phyloP scores from a whole-genome alignment of 2,888 invertebrate genomes.

The Andrena bicolor region DNA sequence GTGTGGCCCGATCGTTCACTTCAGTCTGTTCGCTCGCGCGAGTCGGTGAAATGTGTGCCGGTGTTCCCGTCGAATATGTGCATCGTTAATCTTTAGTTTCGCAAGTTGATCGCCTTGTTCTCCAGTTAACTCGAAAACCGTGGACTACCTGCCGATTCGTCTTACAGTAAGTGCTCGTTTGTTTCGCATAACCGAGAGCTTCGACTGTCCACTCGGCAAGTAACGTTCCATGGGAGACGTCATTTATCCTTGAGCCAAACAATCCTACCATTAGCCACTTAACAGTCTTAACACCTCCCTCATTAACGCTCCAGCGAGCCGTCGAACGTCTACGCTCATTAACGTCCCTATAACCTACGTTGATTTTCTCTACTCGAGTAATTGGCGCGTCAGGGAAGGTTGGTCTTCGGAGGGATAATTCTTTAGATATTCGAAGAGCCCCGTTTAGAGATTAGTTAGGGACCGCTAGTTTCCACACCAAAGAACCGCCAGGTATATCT shows the following conservation, averaged over 20 bases:
- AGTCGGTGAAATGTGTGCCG: constrained; percentile 55
- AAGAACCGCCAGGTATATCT: neutral
- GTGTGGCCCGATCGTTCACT: constrained; percentile 26
- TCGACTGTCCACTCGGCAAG: neutral
- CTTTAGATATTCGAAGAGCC: too few species aligned
- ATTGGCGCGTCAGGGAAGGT: neutral
- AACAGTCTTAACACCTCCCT: neutral
- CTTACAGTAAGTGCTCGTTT: constrained; percentile 54
- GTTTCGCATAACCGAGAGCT: neutral
- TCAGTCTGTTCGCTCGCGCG: constrained; percentile 30
- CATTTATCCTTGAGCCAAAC: constrained; percentile 5
- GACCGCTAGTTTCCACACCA: too few species aligned
- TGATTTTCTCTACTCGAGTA: neutral
- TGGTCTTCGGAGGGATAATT: neutral
- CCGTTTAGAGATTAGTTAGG: too few species aligned
- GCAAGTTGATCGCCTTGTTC: constrained; percentile 28
- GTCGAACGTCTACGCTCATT: too few species aligned
- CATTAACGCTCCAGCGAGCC: neutral
- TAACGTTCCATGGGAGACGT: neutral
- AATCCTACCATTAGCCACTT: neutral
- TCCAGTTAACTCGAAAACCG: neutral
- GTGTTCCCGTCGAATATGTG: constrained; percentile 54
- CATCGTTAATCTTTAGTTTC: constrained; percentile 52
- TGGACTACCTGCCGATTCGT: constrained; percentile 20
- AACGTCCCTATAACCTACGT: constrained; percentile 13